Base-by-base conservation (phyloP, 2,113 vertebrate genomes). In the Tor tambroides region DNA sequence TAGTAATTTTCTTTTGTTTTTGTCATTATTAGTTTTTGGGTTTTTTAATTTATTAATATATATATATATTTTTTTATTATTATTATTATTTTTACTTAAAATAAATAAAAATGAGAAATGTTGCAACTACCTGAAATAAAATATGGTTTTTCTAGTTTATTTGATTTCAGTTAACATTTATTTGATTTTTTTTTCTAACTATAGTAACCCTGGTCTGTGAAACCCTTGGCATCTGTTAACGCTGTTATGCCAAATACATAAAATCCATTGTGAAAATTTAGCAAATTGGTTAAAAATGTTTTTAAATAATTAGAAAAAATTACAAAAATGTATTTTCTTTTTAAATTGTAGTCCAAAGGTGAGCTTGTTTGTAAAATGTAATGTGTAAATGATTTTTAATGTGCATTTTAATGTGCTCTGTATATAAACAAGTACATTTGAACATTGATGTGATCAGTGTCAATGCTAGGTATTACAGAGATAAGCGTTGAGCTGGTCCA, bases 381-480 rank as follows among this genome's bases (percentile, higher is more conserved):
- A n/a, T 4, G 23, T 61, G 56, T 61, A 61, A 61, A 61, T n/a
- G 8, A 0, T 3, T 23, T 59, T 56, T 23, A 21, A 23, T 56
- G 54, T 54, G 51, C 17, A 56, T 17, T 17, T 51, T 1, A 21
- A 54, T 19, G 6, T 56, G 54, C 54, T 21, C 2, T 59, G 63
- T 30, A 65, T 65, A 5, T 65, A 15, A 65, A 65, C n/a, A 63
- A 63, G 63, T 65, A 5, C 5, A 65, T 12, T 5, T 59, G 56
- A 9, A 8, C 54, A 7, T 21, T 61, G 63, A 30, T 78, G 11
- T 49, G 14, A 14, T 43, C 21, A 26, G 17, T 43, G 71, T 26
- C 11, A 26, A 91, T 93, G 56, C 8, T 93, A 23, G 35, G 3
- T 72, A 88, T 46, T 5, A n/a, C 38, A 38, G 19, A 65, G 35